A percentile compares a stretch with the other conserved stretches of the same genome.
These are phyloP conservation scores for Drosophila quinaria DNA, from an alignment of 2,888 invertebrate species.

Conservation along the genomic window DNA sequence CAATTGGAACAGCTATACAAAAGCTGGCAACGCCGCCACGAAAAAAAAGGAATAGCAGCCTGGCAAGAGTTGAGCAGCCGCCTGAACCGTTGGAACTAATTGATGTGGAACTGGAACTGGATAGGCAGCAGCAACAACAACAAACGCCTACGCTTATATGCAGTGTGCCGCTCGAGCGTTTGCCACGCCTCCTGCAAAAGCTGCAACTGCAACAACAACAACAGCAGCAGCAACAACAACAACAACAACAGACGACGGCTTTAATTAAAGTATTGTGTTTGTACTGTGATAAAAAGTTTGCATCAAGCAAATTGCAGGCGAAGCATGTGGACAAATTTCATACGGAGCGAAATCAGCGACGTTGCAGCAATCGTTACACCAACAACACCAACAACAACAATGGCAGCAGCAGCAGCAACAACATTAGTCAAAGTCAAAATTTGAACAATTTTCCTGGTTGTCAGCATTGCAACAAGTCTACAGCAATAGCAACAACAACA, in stretches of 20 bases:
- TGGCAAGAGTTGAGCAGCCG: slow-evolving; percentile 29
- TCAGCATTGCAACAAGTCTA: slow-evolving; percentile 73
- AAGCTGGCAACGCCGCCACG: slow-evolving; percentile 55
- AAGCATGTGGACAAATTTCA: slow-evolving; percentile 86
- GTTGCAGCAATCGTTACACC: slow-evolving; percentile 82
- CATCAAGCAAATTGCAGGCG: slow-evolving; percentile 84
- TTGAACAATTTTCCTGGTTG: slow-evolving; percentile 79
- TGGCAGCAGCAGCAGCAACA: slow-evolving; percentile 16
- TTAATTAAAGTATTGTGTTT: slow-evolving; percentile 84
- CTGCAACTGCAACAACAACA: slow-evolving; percentile 52
- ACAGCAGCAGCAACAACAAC: slow-evolving; percentile 42
- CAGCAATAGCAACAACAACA: slow-evolving; percentile 12
- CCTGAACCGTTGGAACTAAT: slow-evolving; percentile 43
- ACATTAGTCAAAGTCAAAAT: slow-evolving; percentile 35
- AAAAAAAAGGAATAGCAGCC: slow-evolving; percentile 51
- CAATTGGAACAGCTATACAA: slow-evolving; percentile 43
- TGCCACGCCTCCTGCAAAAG: slow-evolving; percentile 83
- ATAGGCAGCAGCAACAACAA: slow-evolving; percentile 26
- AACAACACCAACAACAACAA: slow-evolving; percentile 61
- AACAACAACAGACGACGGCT: slow-evolving; percentile 37
- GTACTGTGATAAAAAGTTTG: slow-evolving; percentile 86
- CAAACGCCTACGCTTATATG: slow-evolving; percentile 73
- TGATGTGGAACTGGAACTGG: slow-evolving; percentile 52
- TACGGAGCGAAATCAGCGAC: slow-evolving; percentile 83
- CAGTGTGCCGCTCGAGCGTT: slow-evolving; percentile 83